These are phyloP conservation scores for Eilema depressum DNA, from an alignment of 2,888 invertebrate genomes.

Conservation along the genomic window DNA sequence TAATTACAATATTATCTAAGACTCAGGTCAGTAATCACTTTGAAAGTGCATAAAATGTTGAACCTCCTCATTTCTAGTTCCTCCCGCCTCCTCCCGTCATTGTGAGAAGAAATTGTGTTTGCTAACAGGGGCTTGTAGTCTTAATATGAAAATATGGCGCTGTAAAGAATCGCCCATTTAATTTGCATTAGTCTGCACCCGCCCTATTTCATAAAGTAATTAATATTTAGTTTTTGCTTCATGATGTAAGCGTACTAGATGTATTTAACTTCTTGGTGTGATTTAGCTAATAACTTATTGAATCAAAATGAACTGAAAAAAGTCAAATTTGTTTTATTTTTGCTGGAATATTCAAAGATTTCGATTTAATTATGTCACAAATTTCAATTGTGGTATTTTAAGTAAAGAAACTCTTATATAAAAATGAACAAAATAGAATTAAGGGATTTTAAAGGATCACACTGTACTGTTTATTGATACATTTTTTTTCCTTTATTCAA, in stretches of 20 bases:
- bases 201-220: conserved; percentile 50
- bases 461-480: background rate
- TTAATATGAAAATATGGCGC: conserved; percentile 81
- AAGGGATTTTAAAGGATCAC: no score
- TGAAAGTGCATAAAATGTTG: conserved; percentile 30
- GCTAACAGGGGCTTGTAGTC: conserved; percentile 69
- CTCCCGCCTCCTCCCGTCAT: conserved; percentile 42
- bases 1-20: background rate
- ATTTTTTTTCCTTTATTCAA: background rate
- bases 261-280: background rate
- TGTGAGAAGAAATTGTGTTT: conserved; percentile 70
- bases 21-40: conserved; percentile 6
- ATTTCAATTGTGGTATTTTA: no score
- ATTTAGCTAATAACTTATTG: background rate
- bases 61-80: conserved; percentile 22
- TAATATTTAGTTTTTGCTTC: conserved; percentile 43
- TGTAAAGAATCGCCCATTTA: conserved; percentile 75
- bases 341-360: background rate
- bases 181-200: conserved; percentile 69
- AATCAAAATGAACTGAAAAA: background rate
- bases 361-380: background rate
- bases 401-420: background rate
- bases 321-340: background rate
- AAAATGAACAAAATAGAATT: background rate
- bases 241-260: background rate